Percentiles rank a stretch among this genome's conserved stretches.
These are phyloP conservation scores for Lepus oiostolus DNA, from an alignment of 2,797 vertebrate species.

Conservation along the genomic window DNA sequence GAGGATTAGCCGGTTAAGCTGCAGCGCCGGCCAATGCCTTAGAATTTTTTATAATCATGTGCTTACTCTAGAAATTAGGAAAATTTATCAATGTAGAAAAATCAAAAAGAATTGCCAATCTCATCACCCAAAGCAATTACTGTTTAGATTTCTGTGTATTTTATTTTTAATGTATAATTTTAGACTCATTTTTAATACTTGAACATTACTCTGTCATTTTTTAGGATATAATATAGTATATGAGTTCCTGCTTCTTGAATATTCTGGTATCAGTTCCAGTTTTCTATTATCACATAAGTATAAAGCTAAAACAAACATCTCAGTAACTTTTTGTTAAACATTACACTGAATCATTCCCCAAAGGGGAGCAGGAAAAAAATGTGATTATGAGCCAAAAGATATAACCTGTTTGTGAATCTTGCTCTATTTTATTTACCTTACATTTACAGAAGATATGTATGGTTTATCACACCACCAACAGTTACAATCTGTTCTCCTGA, in stretches of 20 bases:
- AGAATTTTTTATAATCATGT: not conserved
- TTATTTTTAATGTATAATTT: conserved; percentile 39
- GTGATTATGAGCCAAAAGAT: conserved; percentile 20
- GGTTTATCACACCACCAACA: conserved; percentile 5
- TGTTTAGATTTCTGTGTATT: not conserved
- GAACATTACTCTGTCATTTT: conserved; percentile 2
- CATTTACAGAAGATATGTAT: conserved; percentile 22
- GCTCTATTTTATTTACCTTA: conserved; percentile 10
- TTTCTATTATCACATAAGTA: conserved; percentile 43
- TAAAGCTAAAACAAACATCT: not conserved
- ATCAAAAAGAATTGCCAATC: not conserved
- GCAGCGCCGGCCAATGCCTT: not conserved
- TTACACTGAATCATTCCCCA: conserved; percentile 52
- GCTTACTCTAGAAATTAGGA: conserved; percentile 37
- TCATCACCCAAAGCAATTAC: not conserved
- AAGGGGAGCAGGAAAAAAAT: conserved; percentile 23
- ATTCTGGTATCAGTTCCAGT: not conserved
- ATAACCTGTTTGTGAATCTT: not conserved
- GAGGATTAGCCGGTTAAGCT: too few relatives aligned
- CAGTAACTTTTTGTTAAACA: conserved; percentile 44
- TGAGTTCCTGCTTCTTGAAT: not conserved
- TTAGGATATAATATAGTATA: not conserved
- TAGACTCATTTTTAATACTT: conserved; percentile 12
- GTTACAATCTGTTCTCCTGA: not conserved
- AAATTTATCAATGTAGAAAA: not conserved